These are phyloP conservation scores for Xerus rutilus DNA, from an alignment of 2,797 vertebrate species.

Conservation along the genomic window DNA sequence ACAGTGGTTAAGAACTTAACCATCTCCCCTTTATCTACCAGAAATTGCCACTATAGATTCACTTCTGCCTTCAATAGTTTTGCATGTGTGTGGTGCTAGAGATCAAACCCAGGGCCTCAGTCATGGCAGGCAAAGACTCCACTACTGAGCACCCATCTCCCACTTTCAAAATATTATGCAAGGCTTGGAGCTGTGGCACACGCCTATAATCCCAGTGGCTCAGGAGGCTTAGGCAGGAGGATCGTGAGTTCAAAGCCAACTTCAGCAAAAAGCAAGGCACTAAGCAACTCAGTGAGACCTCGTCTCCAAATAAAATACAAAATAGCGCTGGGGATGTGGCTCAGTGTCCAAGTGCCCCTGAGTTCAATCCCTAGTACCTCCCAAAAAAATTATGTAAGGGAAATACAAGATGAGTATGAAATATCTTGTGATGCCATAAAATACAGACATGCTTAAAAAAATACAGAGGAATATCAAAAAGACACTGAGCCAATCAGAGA, in stretches of 20 bases:
- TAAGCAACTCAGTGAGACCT: no score
- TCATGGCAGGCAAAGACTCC: background rate
- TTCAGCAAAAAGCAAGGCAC: no score
- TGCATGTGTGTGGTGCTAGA: no score
- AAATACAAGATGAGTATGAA: background rate
- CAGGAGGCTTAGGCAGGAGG: no score
- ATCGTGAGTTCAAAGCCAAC: no score
- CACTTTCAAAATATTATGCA: background rate
- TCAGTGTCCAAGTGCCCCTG: no score
- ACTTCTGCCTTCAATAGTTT: background rate
- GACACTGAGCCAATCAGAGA: background rate
- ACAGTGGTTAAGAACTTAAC: background rate
- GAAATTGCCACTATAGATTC: background rate
- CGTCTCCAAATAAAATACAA: no score
- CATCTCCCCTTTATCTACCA: background rate
- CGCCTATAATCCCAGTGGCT: no score
- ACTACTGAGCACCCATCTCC: background rate
- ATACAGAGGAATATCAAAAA: background rate
- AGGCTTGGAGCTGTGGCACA: background rate
- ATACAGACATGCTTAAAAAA: background rate
- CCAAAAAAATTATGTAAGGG: background rate
- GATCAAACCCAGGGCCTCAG: no score
- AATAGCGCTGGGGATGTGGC: no score
- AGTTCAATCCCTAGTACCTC: no score
- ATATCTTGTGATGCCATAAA: background rate